A percentile compares a stretch with the other conserved stretches of the same genome.
These are phyloP conservation scores for Poeciliopsis presidionis DNA, from an alignment of 2,797 vertebrate genomes.

Conservation along the genomic window DNA sequence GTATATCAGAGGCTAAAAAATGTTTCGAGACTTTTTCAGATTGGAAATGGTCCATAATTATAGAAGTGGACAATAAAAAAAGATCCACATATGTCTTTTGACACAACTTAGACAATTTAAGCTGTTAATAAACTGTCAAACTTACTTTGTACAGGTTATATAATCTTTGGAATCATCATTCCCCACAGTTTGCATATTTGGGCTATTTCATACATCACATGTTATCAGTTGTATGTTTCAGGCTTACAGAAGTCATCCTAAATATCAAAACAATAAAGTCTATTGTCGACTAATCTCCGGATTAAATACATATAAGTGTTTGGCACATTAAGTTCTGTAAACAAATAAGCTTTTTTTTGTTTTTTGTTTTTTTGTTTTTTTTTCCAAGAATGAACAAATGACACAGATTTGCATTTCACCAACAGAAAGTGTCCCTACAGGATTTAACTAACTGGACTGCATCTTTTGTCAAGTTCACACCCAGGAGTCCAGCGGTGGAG, in stretches of 20 bases:
- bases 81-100: constrained; percentile 25
- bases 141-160: constrained; percentile 46
- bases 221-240: constrained; percentile 37
- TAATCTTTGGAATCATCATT: constrained; percentile 69
- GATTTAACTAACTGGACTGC: constrained; percentile 22
- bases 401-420: constrained; percentile 59
- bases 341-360: constrained; percentile 47
- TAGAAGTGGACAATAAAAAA: constrained; percentile 34
- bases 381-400: constrained; percentile 60
- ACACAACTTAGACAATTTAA: constrained; percentile 46
- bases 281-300: constrained; percentile 46
- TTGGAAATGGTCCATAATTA: constrained; percentile 37
- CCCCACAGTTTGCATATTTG: constrained; percentile 71
- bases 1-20: constrained; percentile 51
- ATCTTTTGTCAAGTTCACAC: constrained; percentile 82
- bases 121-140: constrained; percentile 40
- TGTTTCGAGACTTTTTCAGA: constrained; percentile 30
- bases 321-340: constrained; percentile 68
- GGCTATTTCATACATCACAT: constrained; percentile 50
- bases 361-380: constrained; percentile 3
- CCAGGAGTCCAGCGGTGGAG: constrained; percentile 99
- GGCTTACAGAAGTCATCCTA: constrained; percentile 39
- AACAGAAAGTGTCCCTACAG: constrained; percentile 59
- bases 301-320: constrained; percentile 70
- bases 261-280: constrained; percentile 50